Evolutionary conservation across 2,888 invertebrate genomes (phyloP).

Genomic region (Leptinotarsa rubiginosa): DNA sequence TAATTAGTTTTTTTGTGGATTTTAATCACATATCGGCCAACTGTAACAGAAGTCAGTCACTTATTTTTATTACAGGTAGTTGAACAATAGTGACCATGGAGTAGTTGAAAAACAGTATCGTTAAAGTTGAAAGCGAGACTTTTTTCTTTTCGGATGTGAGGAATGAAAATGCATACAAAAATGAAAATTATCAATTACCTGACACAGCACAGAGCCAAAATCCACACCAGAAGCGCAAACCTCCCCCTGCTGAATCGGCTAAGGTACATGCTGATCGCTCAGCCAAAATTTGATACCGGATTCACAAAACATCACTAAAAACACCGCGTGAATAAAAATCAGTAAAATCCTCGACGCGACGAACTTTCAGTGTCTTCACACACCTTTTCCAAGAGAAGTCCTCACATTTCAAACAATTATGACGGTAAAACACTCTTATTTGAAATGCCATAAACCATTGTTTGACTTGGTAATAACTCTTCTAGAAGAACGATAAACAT

Average conservation of each 20-base stretch:
- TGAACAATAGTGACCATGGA: too few relatives aligned
- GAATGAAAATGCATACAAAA: conserved; percentile 14
- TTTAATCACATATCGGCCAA: too few relatives aligned
- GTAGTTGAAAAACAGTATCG: neutral
- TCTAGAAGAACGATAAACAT: conserved; percentile 48
- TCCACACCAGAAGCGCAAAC: conserved; percentile 54
- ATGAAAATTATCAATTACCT: conserved; percentile 27
- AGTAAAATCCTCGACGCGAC: conserved; percentile 31
- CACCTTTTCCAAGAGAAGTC: conserved; percentile 21
- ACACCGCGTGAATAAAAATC: conserved; percentile 39
- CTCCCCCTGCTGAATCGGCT: conserved; percentile 51
- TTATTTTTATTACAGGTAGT: too few relatives aligned
- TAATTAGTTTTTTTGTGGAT: too few relatives aligned
- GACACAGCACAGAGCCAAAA: conserved; percentile 41
- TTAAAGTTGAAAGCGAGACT: too few relatives aligned
- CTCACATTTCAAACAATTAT: conserved; percentile 24
- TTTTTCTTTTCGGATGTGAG: neutral
- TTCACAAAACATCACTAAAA: conserved; percentile 55
- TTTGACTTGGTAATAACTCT: conserved; percentile 50
- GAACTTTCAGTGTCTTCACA: conserved; percentile 25
- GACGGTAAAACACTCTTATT: conserved; percentile 46
- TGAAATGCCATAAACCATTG: conserved; percentile 54
- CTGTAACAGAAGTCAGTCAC: too few relatives aligned
- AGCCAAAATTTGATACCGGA: conserved; percentile 52
- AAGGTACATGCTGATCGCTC: conserved; percentile 56